Percentiles rank a stretch among this genome's conserved stretches.
Conservation (phyloP, 2,113 vertebrate genomes). For the Eudyptes chrysolophus region DNA sequence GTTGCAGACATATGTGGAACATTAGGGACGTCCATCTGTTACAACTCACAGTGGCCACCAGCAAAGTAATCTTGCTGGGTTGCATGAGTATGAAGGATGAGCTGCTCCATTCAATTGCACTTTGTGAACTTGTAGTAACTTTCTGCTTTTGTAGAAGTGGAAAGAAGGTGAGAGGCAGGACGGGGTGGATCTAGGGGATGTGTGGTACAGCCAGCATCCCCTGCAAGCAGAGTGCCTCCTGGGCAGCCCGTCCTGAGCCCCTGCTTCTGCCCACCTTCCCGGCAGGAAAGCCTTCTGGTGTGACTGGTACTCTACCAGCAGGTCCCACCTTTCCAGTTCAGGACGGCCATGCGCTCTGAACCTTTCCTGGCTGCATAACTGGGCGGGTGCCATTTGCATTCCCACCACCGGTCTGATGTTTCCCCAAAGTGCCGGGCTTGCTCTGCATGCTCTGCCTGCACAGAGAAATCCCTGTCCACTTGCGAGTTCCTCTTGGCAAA, state of each 20-base stretch:
- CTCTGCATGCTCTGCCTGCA: background rate
- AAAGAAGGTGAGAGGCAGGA: background rate
- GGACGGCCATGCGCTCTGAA: background rate
- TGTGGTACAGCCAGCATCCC: background rate
- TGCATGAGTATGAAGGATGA: background rate
- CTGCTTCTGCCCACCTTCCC: background rate
- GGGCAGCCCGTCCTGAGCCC: background rate
- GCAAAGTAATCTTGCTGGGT: background rate
- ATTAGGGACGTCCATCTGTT: background rate
- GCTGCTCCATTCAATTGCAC: background rate
- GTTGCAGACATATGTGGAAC: background rate
- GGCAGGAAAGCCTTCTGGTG: background rate
- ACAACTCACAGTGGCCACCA: background rate
- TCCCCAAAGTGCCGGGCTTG: background rate
- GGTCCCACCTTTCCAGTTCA: background rate
- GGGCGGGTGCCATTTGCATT: background rate
- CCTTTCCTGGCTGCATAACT: background rate
- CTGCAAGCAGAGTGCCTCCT: background rate
- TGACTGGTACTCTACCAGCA: background rate
- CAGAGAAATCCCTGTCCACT: background rate
- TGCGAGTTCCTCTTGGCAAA: background rate
- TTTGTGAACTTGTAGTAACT: background rate
- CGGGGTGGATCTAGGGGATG: background rate
- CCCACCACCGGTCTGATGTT: background rate
- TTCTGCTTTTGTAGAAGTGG: background rate